A percentile compares a stretch with the other conserved stretches of the same genome.
These are phyloP conservation scores for Passer montanus DNA, from an alignment of 2,113 vertebrate species.

Conservation along the genomic window DNA sequence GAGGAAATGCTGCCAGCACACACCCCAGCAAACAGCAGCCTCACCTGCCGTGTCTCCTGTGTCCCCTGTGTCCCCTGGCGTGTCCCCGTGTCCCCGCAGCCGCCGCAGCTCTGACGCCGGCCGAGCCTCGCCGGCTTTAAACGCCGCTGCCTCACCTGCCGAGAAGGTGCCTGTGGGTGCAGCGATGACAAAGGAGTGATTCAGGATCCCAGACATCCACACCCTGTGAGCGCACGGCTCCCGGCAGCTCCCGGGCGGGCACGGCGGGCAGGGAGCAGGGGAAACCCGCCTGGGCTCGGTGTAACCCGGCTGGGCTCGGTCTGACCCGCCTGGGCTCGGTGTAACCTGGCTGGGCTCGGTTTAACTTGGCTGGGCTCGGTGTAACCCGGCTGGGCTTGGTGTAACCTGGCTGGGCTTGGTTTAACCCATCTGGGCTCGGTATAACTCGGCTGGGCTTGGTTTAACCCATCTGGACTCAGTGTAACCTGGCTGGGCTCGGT, in stretches of 20 bases:
- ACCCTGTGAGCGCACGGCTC: conserved; percentile 66
- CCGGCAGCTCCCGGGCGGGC: background rate
- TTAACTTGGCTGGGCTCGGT: no score
- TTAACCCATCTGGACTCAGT: no score
- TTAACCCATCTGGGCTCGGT: no score
- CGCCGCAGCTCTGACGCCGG: background rate
- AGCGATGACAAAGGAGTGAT: conserved; percentile 76
- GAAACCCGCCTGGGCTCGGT: no score
- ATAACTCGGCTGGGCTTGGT: no score
- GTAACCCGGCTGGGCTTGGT: no score
- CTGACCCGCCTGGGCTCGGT: background rate
- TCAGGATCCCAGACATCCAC: conserved; percentile 80
- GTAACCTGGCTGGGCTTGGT: no score
- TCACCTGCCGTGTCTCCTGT: background rate
- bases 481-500: no score
- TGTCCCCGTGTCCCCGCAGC: background rate
- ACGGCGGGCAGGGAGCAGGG: no score
- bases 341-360: no score
- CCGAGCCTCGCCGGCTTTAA: conserved; percentile 68
- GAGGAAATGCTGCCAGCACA: background rate
- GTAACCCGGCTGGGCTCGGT: no score
- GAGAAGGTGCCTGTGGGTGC: conserved; percentile 66
- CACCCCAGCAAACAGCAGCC: background rate
- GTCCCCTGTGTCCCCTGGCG: background rate
- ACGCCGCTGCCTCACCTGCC: conserved; percentile 76